Conservation (phyloP, 2,113 vertebrate genomes). For the Furnarius figulus region DNA sequence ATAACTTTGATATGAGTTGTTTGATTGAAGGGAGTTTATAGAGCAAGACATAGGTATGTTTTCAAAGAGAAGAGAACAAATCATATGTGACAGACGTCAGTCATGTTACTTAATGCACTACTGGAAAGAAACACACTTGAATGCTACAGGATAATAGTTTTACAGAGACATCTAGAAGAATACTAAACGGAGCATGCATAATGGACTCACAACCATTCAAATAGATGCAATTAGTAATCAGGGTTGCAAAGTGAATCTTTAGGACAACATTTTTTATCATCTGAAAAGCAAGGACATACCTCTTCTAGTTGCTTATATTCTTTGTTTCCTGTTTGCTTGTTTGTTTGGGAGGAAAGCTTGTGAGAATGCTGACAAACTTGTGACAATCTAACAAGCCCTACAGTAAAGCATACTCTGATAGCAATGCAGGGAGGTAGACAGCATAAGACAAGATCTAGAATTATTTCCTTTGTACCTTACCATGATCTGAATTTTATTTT, state of each 20-base stretch:
- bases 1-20: not conserved
- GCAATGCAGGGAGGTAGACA: not conserved
- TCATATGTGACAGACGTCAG: not conserved
- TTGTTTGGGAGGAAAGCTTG: not conserved
- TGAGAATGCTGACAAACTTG: not conserved
- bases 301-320: not conserved
- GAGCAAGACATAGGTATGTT: not conserved
- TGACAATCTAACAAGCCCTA: not conserved
- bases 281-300: not conserved
- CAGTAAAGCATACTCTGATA: not conserved
- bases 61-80: constrained; percentile 38
- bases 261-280: not conserved
- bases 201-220: not conserved
- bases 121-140: constrained; percentile 19
- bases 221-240: not conserved
- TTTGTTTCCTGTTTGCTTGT: not conserved
- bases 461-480: not conserved
- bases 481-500: not conserved
- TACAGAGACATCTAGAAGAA: not conserved
- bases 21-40: constrained; percentile 36
- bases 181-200: not conserved
- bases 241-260: not conserved
- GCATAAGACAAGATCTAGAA: not conserved
- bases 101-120: constrained; percentile 18
- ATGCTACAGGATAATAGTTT: not conserved